Conservation (phyloP, 2,888 invertebrate species). For the Tenthredo livida region DNA sequence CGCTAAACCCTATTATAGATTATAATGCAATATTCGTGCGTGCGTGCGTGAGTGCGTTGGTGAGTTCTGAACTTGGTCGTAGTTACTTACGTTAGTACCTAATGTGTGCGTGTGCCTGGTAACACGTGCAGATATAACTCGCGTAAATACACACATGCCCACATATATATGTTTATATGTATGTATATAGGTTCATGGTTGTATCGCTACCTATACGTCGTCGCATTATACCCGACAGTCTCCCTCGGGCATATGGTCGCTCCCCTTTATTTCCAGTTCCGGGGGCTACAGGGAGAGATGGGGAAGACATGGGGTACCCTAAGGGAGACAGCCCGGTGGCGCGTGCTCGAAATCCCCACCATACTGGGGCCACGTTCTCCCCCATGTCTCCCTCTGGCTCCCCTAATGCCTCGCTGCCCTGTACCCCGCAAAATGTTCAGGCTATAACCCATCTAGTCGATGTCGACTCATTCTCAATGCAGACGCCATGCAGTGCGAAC, state of each 20-base stretch:
- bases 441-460: slow-evolving; percentile 73
- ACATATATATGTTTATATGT: too few species aligned
- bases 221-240: slow-evolving; percentile 46
- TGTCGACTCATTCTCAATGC: slow-evolving; percentile 70
- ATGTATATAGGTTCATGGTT: neutral
- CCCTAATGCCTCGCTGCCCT: slow-evolving; percentile 65
- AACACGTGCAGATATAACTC: slow-evolving; percentile 11
- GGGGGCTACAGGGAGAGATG: slow-evolving; percentile 56
- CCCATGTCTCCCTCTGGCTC: slow-evolving; percentile 59
- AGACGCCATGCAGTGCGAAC: slow-evolving; percentile 76
- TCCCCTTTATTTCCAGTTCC: slow-evolving; percentile 55
- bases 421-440: slow-evolving; percentile 60
- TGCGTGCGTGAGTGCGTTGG: slow-evolving; percentile 1
- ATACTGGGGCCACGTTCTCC: slow-evolving; percentile 56
- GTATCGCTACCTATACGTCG: neutral
- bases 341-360: slow-evolving; percentile 73
- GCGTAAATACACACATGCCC: neutral
- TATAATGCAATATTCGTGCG: slow-evolving; percentile 44
- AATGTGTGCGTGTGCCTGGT: neutral
- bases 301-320: slow-evolving; percentile 59
- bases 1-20: slow-evolving; percentile 39
- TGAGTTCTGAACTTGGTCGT: neutral
- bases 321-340: slow-evolving; percentile 70
- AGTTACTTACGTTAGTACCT: neutral
- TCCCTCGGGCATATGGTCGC: slow-evolving; percentile 48